Conservation (phyloP, 2,113 vertebrate species). For the Microcebus jonahi region DNA sequence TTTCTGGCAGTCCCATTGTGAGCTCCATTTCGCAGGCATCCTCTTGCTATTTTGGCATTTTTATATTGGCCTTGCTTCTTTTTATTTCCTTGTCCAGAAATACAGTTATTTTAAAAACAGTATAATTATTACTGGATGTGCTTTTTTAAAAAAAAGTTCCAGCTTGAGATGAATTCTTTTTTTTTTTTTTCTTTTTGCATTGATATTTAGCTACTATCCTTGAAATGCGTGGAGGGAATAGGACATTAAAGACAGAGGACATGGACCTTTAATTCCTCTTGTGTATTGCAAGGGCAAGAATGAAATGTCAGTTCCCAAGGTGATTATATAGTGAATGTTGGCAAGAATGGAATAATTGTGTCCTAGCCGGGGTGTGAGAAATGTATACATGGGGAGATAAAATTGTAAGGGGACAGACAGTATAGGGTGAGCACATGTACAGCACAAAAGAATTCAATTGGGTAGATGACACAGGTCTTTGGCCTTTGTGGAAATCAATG, state of each 20-base stretch:
- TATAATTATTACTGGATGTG: slow-evolving; percentile 66
- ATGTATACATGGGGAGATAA: slow-evolving; percentile 75
- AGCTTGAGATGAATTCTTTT: slow-evolving; percentile 34
- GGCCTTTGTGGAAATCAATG: slow-evolving; percentile 83
- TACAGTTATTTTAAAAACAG: slow-evolving; percentile 46
- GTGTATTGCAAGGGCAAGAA: slow-evolving; percentile 78
- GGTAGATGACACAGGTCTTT: slow-evolving; percentile 70
- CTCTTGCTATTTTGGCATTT: slow-evolving; percentile 65
- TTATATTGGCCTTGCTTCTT: slow-evolving; percentile 62
- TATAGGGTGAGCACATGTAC: slow-evolving; percentile 73
- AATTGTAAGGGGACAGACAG: slow-evolving; percentile 63
- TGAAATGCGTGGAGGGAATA: slow-evolving; percentile 51
- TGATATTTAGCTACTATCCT: slow-evolving; percentile 54
- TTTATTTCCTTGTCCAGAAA: slow-evolving; percentile 73
- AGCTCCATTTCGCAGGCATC: slow-evolving; percentile 54
- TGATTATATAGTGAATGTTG: slow-evolving; percentile 72
- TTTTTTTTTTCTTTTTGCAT: not conserved
- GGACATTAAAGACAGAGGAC: slow-evolving; percentile 72
- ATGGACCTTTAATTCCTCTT: slow-evolving; percentile 75
- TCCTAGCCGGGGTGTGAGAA: slow-evolving; percentile 50
- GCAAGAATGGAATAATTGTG: slow-evolving; percentile 81
- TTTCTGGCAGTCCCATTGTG: slow-evolving; percentile 67
- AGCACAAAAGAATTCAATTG: slow-evolving; percentile 81
- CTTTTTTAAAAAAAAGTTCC: not conserved
- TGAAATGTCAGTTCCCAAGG: slow-evolving; percentile 81